Evolutionary conservation across 2,888 invertebrate genomes (phyloP).

Genomic region (Conchocele bisecta): DNA sequence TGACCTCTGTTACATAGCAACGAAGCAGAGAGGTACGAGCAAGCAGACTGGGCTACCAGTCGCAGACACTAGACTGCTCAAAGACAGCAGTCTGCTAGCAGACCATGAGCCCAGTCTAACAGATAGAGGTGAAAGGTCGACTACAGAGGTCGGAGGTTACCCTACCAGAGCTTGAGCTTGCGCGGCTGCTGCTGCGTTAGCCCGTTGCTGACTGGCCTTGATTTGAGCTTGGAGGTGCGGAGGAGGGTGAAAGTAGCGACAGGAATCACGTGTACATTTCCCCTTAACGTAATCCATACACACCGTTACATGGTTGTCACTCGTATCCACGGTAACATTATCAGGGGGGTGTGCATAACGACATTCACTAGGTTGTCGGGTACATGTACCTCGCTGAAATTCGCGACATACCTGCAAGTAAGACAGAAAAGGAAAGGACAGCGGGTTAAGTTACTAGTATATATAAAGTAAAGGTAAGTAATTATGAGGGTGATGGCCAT

Average conservation of each 20-base stretch:
- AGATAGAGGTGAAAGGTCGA: slow-evolving; percentile 1
- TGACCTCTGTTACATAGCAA: too few relatives aligned
- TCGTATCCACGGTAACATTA: slow-evolving; percentile 94
- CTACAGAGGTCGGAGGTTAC: slow-evolving; percentile 57
- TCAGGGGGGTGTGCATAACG: slow-evolving; percentile 99
- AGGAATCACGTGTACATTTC: slow-evolving; percentile 98
- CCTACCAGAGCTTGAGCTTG: slow-evolving; percentile 82
- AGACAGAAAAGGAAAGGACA: too few relatives aligned
- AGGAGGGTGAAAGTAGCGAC: slow-evolving; percentile 99
- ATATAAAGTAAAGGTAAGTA: too few relatives aligned
- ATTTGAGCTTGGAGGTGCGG: slow-evolving; percentile 93
- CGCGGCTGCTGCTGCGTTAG: slow-evolving; percentile 80
- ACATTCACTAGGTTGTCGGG: slow-evolving; percentile 98
- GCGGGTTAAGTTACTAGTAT: too few relatives aligned
- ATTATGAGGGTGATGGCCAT: too few relatives aligned
- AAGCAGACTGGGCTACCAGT: too few relatives aligned
- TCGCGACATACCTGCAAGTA: slow-evolving; percentile 92
- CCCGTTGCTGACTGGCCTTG: slow-evolving; percentile 88
- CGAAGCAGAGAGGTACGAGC: slow-evolving; percentile 10
- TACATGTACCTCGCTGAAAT: slow-evolving; percentile 99
- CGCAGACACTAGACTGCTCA: too few relatives aligned
- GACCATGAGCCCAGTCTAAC: slow-evolving; percentile 2
- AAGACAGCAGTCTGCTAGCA: too few relatives aligned
- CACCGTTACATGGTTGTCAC: slow-evolving; percentile 99
- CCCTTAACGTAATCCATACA: slow-evolving; percentile 97